phyloP scores from a whole-genome alignment of 2,797 vertebrate genomes.

The Heliangelus exortis region DNA sequence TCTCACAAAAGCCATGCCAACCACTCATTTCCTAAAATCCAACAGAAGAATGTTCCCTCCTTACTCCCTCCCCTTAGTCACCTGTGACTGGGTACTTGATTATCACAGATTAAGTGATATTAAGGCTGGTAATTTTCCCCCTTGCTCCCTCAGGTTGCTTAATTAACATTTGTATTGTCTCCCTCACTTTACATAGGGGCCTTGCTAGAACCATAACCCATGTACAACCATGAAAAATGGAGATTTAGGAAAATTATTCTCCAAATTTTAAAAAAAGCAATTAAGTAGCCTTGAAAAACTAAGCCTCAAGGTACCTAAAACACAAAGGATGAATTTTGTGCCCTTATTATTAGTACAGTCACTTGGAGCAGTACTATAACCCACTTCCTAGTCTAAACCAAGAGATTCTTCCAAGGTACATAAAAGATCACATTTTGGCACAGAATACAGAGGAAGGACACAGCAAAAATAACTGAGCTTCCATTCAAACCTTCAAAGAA shows the following conservation, averaged over 20 bases:
- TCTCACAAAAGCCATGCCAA: not conserved
- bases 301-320: not conserved
- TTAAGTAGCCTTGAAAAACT: not conserved
- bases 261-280: not conserved
- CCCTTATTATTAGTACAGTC: not conserved
- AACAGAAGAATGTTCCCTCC: not conserved
- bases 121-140: not conserved
- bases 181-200: not conserved
- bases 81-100: not conserved
- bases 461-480: slow-evolving; percentile 50
- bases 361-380: not conserved
- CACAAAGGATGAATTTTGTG: not conserved
- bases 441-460: not conserved
- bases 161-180: not conserved
- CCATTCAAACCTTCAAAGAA: slow-evolving; percentile 59
- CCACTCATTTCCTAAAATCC: not conserved
- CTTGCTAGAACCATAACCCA: not conserved
- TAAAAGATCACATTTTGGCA: slow-evolving; percentile 16
- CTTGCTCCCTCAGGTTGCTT: not conserved
- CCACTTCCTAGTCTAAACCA: not conserved
- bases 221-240: not conserved
- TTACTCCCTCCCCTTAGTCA: not conserved
- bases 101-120: not conserved
- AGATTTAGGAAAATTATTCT: not conserved
- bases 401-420: not conserved